These are phyloP conservation scores for Eucera pruinosa DNA, from an alignment of 2,888 invertebrate species.

Conservation along the genomic window DNA sequence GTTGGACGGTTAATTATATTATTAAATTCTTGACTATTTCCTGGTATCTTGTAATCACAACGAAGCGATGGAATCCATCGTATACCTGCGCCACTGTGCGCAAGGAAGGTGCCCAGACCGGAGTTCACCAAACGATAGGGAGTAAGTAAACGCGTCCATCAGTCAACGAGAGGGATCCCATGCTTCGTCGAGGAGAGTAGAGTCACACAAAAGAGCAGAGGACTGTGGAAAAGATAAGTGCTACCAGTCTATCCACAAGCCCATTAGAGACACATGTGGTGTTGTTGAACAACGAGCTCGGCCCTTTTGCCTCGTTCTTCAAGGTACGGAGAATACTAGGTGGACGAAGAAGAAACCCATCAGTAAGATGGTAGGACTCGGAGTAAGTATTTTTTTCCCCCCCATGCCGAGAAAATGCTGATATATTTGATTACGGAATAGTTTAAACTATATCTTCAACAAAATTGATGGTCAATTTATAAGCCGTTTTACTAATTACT, in stretches of 20 bases:
- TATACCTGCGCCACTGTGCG: too few relatives aligned
- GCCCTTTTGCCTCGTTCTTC: conserved; percentile 23
- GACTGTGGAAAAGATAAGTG: conserved; percentile 66
- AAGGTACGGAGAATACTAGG: conserved; percentile 29
- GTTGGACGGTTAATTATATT: too few relatives aligned
- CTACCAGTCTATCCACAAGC: conserved; percentile 62
- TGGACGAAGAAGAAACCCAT: conserved; percentile 45
- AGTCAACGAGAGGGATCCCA: conserved; percentile 50
- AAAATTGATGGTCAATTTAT: too few relatives aligned
- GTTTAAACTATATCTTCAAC: too few relatives aligned
- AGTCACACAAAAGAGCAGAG: conserved; percentile 60
- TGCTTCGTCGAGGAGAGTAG: conserved; percentile 39
- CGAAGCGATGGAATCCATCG: too few relatives aligned
- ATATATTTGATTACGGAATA: not conserved
- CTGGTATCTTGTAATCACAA: too few relatives aligned
- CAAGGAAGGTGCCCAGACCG: not conserved
- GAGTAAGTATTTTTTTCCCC: not conserved
- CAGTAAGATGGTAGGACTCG: not conserved
- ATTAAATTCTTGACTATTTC: too few relatives aligned
- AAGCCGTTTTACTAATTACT: too few relatives aligned
- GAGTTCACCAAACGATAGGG: conserved; percentile 22
- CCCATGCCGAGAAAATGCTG: not conserved
- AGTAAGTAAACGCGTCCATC: conserved; percentile 38
- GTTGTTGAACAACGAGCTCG: conserved; percentile 50
- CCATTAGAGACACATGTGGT: conserved; percentile 72